Conservation (phyloP, 2,888 invertebrate species). For the Agriotes lineatus region DNA sequence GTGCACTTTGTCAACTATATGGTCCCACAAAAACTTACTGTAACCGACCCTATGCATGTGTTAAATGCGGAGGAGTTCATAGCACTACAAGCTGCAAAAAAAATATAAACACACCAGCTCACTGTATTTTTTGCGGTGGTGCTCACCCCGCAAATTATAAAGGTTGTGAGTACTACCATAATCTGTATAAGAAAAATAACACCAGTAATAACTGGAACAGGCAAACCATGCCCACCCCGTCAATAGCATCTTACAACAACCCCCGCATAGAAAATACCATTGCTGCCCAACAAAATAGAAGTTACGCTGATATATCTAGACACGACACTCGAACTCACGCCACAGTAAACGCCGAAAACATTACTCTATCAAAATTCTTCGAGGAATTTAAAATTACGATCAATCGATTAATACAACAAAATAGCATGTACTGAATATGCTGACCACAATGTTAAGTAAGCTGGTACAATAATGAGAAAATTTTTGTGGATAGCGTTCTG, state of each 20-base stretch:
- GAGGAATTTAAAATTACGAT: neutral
- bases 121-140: conserved; percentile 35
- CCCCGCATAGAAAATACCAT: too few species aligned
- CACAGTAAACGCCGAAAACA: neutral
- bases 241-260: neutral
- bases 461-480: neutral
- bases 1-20: conserved; percentile 48
- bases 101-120: conserved; percentile 29
- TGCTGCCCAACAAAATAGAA: neutral
- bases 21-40: conserved; percentile 51
- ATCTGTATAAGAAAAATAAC: neutral
- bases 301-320: neutral
- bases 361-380: too few species aligned
- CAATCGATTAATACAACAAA: neutral
- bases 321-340: too few species aligned
- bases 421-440: neutral
- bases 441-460: neutral
- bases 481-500: neutral
- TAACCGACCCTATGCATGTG: conserved; percentile 35
- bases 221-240: too few species aligned
- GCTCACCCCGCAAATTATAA: conserved; percentile 37
- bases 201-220: neutral
- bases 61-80: conserved; percentile 45
- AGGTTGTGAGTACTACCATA: conserved; percentile 30
- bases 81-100: conserved; percentile 32